These are phyloP conservation scores for Sebastes diploproa DNA, from an alignment of 2,797 vertebrate species.

Conservation along the genomic window DNA sequence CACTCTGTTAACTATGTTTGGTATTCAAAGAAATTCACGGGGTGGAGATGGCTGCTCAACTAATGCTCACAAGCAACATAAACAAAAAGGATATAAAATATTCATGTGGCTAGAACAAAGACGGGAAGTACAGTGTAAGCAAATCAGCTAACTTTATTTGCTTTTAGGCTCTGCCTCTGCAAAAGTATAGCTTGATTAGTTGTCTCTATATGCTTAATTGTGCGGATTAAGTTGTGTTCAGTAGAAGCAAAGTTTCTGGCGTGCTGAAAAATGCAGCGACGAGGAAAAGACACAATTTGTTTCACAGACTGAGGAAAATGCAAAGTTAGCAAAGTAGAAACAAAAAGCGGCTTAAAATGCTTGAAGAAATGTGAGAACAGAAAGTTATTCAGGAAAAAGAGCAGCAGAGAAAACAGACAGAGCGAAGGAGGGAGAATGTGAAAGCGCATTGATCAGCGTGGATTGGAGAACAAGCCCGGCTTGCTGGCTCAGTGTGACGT, in stretches of 20 bases:
- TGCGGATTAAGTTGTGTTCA: constrained; percentile 62
- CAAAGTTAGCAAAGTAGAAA: constrained; percentile 65
- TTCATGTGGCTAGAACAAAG: constrained; percentile 71
- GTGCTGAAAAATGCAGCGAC: constrained; percentile 43
- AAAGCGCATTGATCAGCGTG: constrained; percentile 77
- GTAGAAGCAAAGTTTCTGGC: constrained; percentile 52
- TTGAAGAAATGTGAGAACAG: constrained; percentile 48
- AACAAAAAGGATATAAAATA: constrained; percentile 76
- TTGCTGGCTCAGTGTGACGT: constrained; percentile 66
- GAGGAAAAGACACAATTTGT: constrained; percentile 45
- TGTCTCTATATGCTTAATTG: constrained; percentile 66
- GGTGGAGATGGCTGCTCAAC: constrained; percentile 55
- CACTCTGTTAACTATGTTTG: constrained; percentile 59
- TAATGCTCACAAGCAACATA: constrained; percentile 71
- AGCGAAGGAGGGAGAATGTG: constrained; percentile 35
- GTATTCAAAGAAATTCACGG: constrained; percentile 66
- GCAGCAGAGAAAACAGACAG: constrained; percentile 19
- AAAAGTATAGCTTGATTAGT: constrained; percentile 61
- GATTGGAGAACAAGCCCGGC: constrained; percentile 66
- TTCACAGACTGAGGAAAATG: constrained; percentile 49
- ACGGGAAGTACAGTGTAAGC: constrained; percentile 70
- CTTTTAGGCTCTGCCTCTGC: constrained; percentile 54
- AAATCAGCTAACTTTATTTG: constrained; percentile 72
- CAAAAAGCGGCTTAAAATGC: constrained; percentile 64
- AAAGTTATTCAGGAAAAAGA: constrained; percentile 25